phyloP scores from a whole-genome alignment of 2,888 invertebrate species.

The Proisotoma minuta region DNA sequence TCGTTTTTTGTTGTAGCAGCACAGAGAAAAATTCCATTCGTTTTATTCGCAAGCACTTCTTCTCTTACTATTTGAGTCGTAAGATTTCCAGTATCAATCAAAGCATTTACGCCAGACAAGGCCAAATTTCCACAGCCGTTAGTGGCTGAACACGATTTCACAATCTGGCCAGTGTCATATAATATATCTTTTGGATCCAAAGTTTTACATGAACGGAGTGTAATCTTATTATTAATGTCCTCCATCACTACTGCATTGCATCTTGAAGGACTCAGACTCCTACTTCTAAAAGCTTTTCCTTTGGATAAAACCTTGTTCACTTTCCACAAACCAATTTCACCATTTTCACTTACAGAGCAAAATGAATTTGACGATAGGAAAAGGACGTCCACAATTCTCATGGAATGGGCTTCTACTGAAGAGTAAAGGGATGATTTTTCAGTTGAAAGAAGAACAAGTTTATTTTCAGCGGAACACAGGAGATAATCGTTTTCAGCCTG shows the following conservation, averaged over 20 bases:
- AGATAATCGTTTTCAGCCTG: conserved; percentile 29
- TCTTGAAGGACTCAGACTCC: conserved; percentile 34
- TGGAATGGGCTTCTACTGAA: conserved; percentile 37
- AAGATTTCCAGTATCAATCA: conserved; percentile 30
- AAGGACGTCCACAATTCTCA: conserved; percentile 38
- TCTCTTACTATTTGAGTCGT: conserved; percentile 29
- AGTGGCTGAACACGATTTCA: not conserved
- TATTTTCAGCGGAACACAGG: conserved; percentile 38
- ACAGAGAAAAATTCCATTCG: conserved; percentile 35
- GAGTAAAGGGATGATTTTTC: conserved; percentile 24
- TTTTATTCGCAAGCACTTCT: conserved; percentile 26
- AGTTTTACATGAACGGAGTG: not conserved
- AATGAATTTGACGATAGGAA: conserved; percentile 26
- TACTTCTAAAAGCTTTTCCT: conserved; percentile 26
- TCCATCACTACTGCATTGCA: not conserved
- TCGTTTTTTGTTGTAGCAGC: conserved; percentile 30
- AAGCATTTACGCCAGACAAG: not conserved
- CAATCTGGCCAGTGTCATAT: not conserved
- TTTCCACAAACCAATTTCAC: conserved; percentile 44
- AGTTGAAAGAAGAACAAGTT: conserved; percentile 32
- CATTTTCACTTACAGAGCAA: conserved; percentile 41
- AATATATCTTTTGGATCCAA: conserved; percentile 14
- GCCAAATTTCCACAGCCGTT: not conserved
- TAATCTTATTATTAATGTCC: not conserved
- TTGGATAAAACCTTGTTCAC: conserved; percentile 24